A percentile compares a stretch with the other conserved stretches of the same genome.
phyloP scores from a whole-genome alignment of 2,888 invertebrate species.

The Chrysolina americana region DNA sequence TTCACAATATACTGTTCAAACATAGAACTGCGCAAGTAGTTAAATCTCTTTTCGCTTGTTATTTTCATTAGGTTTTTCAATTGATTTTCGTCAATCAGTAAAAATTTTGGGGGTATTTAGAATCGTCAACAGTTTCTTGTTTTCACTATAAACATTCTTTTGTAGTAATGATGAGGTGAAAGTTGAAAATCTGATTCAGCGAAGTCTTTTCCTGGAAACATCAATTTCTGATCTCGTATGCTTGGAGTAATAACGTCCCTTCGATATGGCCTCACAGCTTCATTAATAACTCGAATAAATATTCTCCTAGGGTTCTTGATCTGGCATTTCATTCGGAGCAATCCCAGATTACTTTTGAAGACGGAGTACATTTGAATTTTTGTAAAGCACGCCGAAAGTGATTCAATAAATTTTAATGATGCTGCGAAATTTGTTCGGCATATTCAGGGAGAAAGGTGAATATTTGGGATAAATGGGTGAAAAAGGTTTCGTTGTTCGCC shows the following conservation, averaged over 20 bases:
- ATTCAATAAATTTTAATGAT: slow-evolving; percentile 6
- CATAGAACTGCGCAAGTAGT: too few relatives aligned
- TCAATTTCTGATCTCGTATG: too few relatives aligned
- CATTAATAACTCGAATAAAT: background rate
- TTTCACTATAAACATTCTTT: too few relatives aligned
- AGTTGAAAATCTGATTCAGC: too few relatives aligned
- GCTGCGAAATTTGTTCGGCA: background rate
- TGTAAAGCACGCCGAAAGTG: background rate
- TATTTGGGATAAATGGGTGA: background rate
- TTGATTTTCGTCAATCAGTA: too few relatives aligned
- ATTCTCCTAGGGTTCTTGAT: background rate
- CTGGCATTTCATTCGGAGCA: background rate
- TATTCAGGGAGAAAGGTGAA: slow-evolving; percentile 4
- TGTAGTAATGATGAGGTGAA: too few relatives aligned
- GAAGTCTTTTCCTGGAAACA: too few relatives aligned
- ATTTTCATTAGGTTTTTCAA: too few relatives aligned
- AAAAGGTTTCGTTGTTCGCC: background rate
- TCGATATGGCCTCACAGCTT: background rate
- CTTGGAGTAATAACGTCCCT: background rate
- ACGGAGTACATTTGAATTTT: slow-evolving; percentile 2
- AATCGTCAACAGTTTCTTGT: too few relatives aligned
- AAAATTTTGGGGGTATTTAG: too few relatives aligned
- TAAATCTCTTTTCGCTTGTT: too few relatives aligned
- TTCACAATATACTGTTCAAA: too few relatives aligned
- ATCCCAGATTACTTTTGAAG: background rate